Base-by-base conservation (phyloP, 1,140 invertebrate genomes). In the Sweltsa coloradensis region DNA sequence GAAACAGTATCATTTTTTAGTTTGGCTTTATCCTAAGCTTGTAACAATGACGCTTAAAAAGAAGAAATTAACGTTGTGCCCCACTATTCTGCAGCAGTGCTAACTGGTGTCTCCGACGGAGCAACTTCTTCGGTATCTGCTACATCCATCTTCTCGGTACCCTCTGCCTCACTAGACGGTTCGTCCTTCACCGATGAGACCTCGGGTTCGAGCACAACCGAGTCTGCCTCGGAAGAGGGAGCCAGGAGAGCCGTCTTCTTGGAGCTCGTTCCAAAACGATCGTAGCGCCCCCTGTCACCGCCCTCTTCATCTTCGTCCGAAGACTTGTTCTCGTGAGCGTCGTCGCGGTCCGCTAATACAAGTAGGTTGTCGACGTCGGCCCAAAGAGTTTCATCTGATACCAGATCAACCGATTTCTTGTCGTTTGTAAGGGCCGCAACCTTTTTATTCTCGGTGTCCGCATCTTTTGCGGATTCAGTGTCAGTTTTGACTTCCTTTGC, bases 301-400 rank as follows among this genome's bases (percentile, higher is more conserved):
- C 65, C 60, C 54, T 84, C 81, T 45, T 82, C 79, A 53, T 78
- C 75, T 54, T 83, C 79, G 53, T 77, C 80, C 21, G 76, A 79
- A 53, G 81, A 79, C 49, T 70, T 69, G 7, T 63, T 68, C 2
- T 73, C 65, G 1, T 69, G 68, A 48, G 78, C 78, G 19, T 74
- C 73, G 62, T 83, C 76, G 26, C 73, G 68, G 4, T 82, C 60
- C 19, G 83, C 64, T 52, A 83, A 80, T 1, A 76, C 78, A 37
- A 84, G 66, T 60, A 83, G 79, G 59, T 84, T 83, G 55, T 84
- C 80, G 6, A 83, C 79, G 61, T 82, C 79, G 16, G 78, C 79
- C 79, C 79, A 82, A 5, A 81, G 51, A 55, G 79, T 80, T 50
- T 81, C 77, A 55, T 53, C 51, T 34, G n/a, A 51, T 44, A 21